Base-by-base conservation (phyloP, 2,113 vertebrate species). In the Cheirogaleus medius region DNA sequence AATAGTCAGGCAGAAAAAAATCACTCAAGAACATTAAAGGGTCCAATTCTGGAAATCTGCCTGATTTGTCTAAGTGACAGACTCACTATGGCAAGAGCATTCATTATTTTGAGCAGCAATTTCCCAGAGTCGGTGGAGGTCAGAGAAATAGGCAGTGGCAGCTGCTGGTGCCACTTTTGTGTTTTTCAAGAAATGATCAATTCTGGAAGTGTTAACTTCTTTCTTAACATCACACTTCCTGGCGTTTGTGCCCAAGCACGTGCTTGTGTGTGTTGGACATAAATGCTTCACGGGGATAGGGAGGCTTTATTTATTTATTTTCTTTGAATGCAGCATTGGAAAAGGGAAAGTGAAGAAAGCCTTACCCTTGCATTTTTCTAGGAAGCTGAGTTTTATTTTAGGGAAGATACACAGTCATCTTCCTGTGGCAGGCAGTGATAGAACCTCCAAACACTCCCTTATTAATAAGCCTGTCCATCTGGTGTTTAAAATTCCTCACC, bases 401-500 rank as follows among this genome's bases (percentile, higher is more conserved):
- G 52, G 54, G 64, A 90, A 11, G 58, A 82, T 52, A 37, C 8
- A 6, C 0, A 44, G 34, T 63, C 23, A 0, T 89, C 91, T 85
- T 88, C 82, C 92, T 34, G 0, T 52, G 34, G 63, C 17, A 32
- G 66, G 8, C 49, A 29, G 12, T 8, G 2, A 15, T 42, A 81
- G 63, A 87, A 96, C 52, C 80, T 73, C 90, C 60, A 95, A 85
- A 97, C 52, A n/a, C 82, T 94, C 86, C 78, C 85, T 92, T 92
- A 71, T 95, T 90, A 76, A 91, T 94, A 91, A 93, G 81, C 44
- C 54, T 52, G 44, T 97, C 91, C 94, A 95, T 93, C 97, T 98
- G 95, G 89, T 97, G 74, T 88, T 97, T 95, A 97, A 97, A 97
- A 97, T 97, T 95, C 95, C 58, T 93, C 93, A 83, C 90, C 92